Evolutionary conservation across 2,888 invertebrate genomes (phyloP), one percentile per base, ranked within the genome.

Genomic region (Tetropium fuscum): DNA sequence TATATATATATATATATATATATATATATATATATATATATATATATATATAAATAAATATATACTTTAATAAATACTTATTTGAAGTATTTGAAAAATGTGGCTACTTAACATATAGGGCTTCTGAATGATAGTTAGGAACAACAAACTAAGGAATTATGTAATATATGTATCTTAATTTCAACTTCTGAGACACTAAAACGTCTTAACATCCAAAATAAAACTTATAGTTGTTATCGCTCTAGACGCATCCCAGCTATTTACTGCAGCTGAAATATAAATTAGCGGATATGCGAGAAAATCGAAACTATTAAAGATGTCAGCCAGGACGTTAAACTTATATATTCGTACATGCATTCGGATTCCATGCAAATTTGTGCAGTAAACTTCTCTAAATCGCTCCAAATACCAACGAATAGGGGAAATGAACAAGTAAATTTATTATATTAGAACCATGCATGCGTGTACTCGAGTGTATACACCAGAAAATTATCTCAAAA

Each of bases 361-460:
- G 68, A 73, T 74, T 74, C 74, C 73, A 77, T 77, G 75, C 73
- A 76, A 77, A 76, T 76, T 74, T 71, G 65, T 64, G 73, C 72
- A 74, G 73, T 75, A 73, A 74, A 73, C 72, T 69, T 61, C 48
- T 57, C 59, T 68, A 68, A 70, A 68, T 68, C 68, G 68, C 63
- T 66, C 56, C 64, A 69, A 73, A 71, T 71, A 65, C 70, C 73
- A 70, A 67, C 66, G 66, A 71, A 69, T 68, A 38, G 64, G 64
- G 70, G 69, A 71, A 73, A 74, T 71, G 73, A 72, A 72, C 74
- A 67, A 66, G 64, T 62, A 66, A 73, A 74, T 74, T 74, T 74
- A 74, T 74, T 70, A 66, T 73, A 72, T 72, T 67, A 67, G 68
- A 69, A 41, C 56, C 67, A 69, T 72, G 71, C 71, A 70, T 72